Base-by-base conservation (phyloP, 1,140 invertebrate species). In the Plutomurus gul region DNA sequence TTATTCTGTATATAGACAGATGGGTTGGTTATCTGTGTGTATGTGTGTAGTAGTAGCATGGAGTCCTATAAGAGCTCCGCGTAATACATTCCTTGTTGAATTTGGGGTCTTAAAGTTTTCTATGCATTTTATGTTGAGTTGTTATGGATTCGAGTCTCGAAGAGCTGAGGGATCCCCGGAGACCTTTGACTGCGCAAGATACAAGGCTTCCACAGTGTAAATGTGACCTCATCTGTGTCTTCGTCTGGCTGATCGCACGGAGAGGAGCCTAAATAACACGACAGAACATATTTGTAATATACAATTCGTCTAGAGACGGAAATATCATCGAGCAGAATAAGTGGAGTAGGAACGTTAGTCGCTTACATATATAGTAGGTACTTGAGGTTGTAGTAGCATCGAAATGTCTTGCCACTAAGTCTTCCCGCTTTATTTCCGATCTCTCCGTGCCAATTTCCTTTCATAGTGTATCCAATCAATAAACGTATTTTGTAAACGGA, bases 201-300 rank as follows among this genome's bases (percentile, higher is more conserved):
- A 73, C 37, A 73, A 33, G 56, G 56, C 56, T 13, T 65, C 56
- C 36, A n/a, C n/a, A 65, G 56, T 65, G 56, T 51, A 75, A 75
- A 75, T 75, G 74, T 75, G 74, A 75, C 74, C 74, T 75, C 74
- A 75, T 75, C 74, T 75, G 74, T 75, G 74, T 75, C 74, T 56
- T 27, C 56, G n/a, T 33, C 56, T 65, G 51, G 13, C 30, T 65
- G 13, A 36, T 36, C 16, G 13, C 18, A 13, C 25, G 18, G 18
- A 49, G 47, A 20, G 11, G 0, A 20, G 20, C 47, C 18, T 49
- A 18, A 49, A 22, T 22, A 5, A 51, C 47, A 51, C 25, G 6
- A 1, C 20, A 51, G 43, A 25, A 30, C 27, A 16, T 60, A 60
- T 6, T 33, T 4, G 16, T 30, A 27, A 16, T 30, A 30, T 65